phyloP scores from a whole-genome alignment of 2,797 vertebrate species.

The Notolepis coatsorum region DNA sequence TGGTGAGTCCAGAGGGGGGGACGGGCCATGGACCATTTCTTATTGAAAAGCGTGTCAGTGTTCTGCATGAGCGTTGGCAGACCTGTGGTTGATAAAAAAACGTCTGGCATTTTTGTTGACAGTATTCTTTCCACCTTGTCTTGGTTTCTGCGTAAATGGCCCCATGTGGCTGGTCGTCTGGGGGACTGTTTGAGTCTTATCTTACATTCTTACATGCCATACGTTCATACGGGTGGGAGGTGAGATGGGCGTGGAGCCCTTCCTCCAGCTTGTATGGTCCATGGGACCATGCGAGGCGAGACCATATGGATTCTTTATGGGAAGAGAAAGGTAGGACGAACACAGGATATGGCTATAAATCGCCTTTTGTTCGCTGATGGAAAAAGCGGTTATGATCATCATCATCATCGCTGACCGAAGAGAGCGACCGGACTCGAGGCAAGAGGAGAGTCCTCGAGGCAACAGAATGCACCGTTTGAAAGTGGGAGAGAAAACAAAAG shows the following conservation, averaged over 20 bases:
- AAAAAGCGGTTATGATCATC: constrained; percentile 35
- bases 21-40: constrained; percentile 37
- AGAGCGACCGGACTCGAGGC: constrained; percentile 10
- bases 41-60: constrained; percentile 49
- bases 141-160: constrained; percentile 51
- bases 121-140: constrained; percentile 53
- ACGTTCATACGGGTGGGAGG: constrained; percentile 10
- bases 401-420: background rate
- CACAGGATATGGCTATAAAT: constrained; percentile 21
- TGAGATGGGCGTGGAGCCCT: constrained; percentile 7
- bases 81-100: constrained; percentile 33
- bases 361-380: constrained; percentile 14
- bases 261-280: background rate
- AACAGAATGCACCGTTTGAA: background rate
- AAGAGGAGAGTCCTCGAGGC: background rate
- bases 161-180: constrained; percentile 34
- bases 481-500: background rate
- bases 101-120: constrained; percentile 36
- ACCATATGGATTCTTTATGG: background rate
- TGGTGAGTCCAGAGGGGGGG: constrained; percentile 28
- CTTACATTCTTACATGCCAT: constrained; percentile 43
- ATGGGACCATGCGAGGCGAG: constrained; percentile 1
- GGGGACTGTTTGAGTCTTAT: constrained; percentile 48
- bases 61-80: constrained; percentile 13
- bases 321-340: background rate